Evolutionary conservation across 2,797 vertebrate genomes (phyloP).

Genomic region (Bovichtus variegatus): DNA sequence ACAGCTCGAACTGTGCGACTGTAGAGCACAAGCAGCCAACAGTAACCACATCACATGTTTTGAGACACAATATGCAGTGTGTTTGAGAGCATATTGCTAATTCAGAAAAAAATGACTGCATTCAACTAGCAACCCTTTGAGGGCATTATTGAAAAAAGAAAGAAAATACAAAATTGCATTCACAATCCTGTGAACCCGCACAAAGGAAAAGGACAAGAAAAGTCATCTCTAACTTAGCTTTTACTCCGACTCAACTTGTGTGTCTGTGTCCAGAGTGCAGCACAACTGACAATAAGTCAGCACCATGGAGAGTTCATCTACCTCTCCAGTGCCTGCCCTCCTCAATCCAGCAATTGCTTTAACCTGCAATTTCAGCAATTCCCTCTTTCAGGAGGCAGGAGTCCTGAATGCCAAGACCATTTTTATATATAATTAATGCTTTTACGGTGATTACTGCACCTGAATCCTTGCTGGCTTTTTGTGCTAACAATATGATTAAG

Average conservation of each 20-base stretch:
- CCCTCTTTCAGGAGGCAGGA: constrained; percentile 40
- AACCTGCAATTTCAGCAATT: constrained; percentile 73
- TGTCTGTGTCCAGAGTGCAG: constrained; percentile 39
- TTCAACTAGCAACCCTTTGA: background rate
- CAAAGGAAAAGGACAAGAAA: constrained; percentile 18
- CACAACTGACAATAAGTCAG: constrained; percentile 58
- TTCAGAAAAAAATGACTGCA: background rate
- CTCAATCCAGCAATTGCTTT: constrained; percentile 62
- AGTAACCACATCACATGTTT: constrained; percentile 34
- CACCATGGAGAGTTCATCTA: constrained; percentile 63
- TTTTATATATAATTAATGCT: constrained; percentile 72
- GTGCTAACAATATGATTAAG: constrained; percentile 44
- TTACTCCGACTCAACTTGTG: constrained; percentile 30
- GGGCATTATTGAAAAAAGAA: background rate
- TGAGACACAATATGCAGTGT: constrained; percentile 5
- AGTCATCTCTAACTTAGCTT: constrained; percentile 46
- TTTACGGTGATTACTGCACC: constrained; percentile 67
- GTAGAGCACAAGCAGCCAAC: constrained; percentile 55
- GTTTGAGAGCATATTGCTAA: constrained; percentile 5
- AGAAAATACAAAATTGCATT: background rate
- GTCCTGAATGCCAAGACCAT: constrained; percentile 57
- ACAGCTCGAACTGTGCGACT: constrained; percentile 68
- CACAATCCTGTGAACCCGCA: constrained; percentile 3
- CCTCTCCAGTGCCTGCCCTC: constrained; percentile 51
- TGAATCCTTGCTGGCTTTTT: constrained; percentile 32